phyloP scores from a whole-genome alignment of 2,797 vertebrate species.

The Allenopithecus nigroviridis region DNA sequence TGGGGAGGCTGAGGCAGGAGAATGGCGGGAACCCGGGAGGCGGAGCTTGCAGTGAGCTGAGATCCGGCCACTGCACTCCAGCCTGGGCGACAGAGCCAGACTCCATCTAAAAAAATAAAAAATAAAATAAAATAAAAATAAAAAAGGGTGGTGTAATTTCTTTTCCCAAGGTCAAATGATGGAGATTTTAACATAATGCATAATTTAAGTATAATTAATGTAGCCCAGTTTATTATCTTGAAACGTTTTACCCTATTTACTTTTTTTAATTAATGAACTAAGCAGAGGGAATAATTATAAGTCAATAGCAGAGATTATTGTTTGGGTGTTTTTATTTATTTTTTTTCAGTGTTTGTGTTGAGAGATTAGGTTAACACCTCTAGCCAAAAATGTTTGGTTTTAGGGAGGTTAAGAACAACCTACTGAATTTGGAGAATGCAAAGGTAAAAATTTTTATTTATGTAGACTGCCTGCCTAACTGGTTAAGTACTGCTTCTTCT shows the following conservation, averaged over 20 bases:
- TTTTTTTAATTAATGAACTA: neutral
- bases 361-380: neutral
- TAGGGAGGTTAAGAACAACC: neutral
- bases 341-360: neutral
- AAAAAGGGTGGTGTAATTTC: neutral
- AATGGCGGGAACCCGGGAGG: no score
- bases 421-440: neutral
- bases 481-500: neutral
- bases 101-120: no score
- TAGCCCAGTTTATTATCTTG: neutral
- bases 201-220: neutral
- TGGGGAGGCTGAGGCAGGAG: no score
- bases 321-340: neutral
- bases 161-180: neutral
- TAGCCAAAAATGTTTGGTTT: conserved; percentile 15
- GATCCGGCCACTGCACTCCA: no score
- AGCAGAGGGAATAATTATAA: neutral
- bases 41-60: no score
- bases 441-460: neutral
- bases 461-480: neutral
- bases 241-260: neutral
- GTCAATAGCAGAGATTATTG: neutral
- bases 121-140: no score
- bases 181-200: neutral
- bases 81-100: no score